Percentiles rank a stretch among this genome's conserved stretches.
Conservation (phyloP, 1,140 invertebrate species). For the Eriocheir sinensis region DNA sequence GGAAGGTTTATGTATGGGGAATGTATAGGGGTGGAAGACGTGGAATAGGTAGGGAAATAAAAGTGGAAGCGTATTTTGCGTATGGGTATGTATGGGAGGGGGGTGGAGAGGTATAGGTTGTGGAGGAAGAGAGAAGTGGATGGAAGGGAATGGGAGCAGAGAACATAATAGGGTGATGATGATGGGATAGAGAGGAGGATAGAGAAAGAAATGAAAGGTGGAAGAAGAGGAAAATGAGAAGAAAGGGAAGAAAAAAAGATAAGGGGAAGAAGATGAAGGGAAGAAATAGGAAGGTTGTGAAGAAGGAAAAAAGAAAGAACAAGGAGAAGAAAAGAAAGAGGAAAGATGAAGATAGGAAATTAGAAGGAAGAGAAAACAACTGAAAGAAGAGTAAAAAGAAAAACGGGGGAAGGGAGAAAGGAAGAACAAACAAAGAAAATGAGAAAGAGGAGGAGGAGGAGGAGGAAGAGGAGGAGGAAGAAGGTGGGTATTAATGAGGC, state of each 20-base stretch:
- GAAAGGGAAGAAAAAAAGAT: neutral
- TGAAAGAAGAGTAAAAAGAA: neutral
- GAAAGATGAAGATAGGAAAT: neutral
- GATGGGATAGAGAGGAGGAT: neutral
- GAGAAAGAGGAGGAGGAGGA: neutral
- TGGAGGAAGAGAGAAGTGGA: neutral
- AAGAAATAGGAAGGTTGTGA: neutral
- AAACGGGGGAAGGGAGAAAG: neutral
- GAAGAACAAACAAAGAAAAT: neutral
- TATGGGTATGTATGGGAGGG: neutral
- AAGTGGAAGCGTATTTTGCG: too few species aligned
- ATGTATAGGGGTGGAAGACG: neutral
- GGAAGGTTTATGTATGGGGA: neutral
- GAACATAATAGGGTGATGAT: neutral
- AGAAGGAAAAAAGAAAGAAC: neutral
- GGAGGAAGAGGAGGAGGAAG: neutral
- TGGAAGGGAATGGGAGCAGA: neutral
- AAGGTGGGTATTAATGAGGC: too few species aligned
- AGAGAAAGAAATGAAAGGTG: slow-evolving; percentile 5
- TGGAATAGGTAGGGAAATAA: neutral
- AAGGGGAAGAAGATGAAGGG: neutral
- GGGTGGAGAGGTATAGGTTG: neutral
- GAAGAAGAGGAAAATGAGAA: neutral
- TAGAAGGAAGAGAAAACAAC: neutral
- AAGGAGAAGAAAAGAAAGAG: neutral